These are phyloP conservation scores for Falco cherrug DNA, from an alignment of 2,797 vertebrate genomes.

Conservation along the genomic window DNA sequence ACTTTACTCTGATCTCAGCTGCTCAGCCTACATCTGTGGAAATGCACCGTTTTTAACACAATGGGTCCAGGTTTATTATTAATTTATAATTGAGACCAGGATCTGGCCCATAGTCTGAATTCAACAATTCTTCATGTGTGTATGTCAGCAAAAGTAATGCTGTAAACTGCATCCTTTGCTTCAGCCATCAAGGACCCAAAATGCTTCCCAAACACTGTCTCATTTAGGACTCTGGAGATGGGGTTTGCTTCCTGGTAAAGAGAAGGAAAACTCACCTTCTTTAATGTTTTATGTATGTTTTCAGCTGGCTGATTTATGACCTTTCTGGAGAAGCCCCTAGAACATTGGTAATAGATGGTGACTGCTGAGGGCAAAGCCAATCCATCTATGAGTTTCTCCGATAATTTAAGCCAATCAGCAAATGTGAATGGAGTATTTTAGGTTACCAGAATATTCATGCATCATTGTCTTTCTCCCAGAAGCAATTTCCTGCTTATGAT, in stretches of 20 bases:
- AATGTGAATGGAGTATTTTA: neutral
- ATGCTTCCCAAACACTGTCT: neutral
- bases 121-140: neutral
- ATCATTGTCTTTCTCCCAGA: conserved; percentile 13
- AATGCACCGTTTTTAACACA: neutral
- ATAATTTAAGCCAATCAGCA: neutral
- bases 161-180: neutral
- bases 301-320: neutral
- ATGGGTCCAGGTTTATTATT: neutral
- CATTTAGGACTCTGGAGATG: neutral
- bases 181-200: neutral
- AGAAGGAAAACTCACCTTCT: neutral
- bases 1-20: neutral
- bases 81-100: neutral
- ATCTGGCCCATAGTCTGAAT: neutral
- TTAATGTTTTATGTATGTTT: neutral
- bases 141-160: neutral
- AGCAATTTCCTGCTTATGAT: conserved; percentile 7
- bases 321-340: neutral
- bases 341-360: neutral
- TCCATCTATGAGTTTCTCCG: neutral
- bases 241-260: neutral
- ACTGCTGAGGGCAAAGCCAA: conserved; percentile 16
- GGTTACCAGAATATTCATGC: neutral
- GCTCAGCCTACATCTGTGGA: neutral